These are phyloP conservation scores for Hydrotaea cyrtoneurina DNA, from an alignment of 2,888 invertebrate species.

Conservation along the genomic window DNA sequence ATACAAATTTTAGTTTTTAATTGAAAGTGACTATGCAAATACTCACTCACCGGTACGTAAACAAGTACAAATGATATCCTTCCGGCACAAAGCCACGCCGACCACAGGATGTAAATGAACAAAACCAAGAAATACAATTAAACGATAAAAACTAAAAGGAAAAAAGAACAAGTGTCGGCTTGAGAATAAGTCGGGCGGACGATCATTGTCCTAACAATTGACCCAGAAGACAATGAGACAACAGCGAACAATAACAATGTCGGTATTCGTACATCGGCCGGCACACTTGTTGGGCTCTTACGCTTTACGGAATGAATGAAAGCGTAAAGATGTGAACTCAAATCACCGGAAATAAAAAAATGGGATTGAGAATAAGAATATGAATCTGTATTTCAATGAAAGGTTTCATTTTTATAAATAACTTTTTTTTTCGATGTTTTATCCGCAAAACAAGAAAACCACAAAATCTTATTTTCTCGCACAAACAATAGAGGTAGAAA, in stretches of 20 bases:
- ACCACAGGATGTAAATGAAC: constrained; percentile 56
- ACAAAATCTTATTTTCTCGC: constrained; percentile 36
- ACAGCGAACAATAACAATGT: neutral
- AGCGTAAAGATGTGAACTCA: neutral
- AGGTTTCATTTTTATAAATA: constrained; percentile 55
- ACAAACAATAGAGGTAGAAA: constrained; percentile 35
- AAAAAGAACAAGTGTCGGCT: constrained; percentile 58
- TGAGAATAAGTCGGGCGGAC: neutral
- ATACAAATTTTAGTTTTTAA: neutral
- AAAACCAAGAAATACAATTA: constrained; percentile 26
- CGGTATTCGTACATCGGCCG: neutral
- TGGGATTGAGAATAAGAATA: constrained; percentile 50
- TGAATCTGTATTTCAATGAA: constrained; percentile 40
- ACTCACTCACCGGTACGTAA: neutral
- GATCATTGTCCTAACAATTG: constrained; percentile 21
- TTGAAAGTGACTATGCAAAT: constrained; percentile 62
- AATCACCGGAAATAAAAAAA: constrained; percentile 61
- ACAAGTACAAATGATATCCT: constrained; percentile 47
- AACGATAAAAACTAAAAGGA: neutral
- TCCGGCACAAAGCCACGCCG: constrained; percentile 47
- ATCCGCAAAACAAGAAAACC: constrained; percentile 33
- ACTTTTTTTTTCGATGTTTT: constrained; percentile 5
- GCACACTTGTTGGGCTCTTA: constrained; percentile 56
- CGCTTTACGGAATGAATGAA: constrained; percentile 10
- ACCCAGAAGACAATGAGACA: constrained; percentile 42